Percentiles rank a stretch among this genome's conserved stretches.
phyloP scores from a whole-genome alignment of 2,113 vertebrate species.

The Morone saxatilis region DNA sequence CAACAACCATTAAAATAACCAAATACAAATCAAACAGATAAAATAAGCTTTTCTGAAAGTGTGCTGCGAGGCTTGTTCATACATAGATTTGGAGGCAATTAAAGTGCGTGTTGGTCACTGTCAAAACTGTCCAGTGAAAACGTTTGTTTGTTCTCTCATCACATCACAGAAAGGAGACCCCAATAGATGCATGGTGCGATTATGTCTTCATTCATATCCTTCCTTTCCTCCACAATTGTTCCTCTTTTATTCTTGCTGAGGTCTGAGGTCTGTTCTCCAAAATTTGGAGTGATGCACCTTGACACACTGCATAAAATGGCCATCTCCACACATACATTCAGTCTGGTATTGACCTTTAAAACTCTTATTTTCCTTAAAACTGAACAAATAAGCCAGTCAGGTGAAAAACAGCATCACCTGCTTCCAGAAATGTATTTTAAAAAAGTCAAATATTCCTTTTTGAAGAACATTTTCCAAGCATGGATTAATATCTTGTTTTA shows the following conservation, averaged over 20 bases:
- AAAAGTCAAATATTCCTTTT: not conserved
- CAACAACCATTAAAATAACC: slow-evolving; percentile 59
- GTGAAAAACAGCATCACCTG: slow-evolving; percentile 9
- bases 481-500: not conserved
- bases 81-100: slow-evolving; percentile 86
- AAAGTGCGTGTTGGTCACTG: slow-evolving; percentile 92
- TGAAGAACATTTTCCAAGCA: slow-evolving; percentile 12
- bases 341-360: slow-evolving; percentile 24
- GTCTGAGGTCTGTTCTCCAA: slow-evolving; percentile 53
- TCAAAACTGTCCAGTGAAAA: slow-evolving; percentile 87
- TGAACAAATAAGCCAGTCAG: slow-evolving; percentile 13
- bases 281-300: slow-evolving; percentile 57
- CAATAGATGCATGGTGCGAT: slow-evolving; percentile 46
- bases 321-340: too few species aligned
- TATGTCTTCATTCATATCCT: slow-evolving; percentile 65
- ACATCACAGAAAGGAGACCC: slow-evolving; percentile 71
- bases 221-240: slow-evolving; percentile 66
- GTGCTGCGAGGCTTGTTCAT: slow-evolving; percentile 86
- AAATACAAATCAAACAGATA: slow-evolving; percentile 77
- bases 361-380: slow-evolving; percentile 23
- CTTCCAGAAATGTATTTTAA: slow-evolving; percentile 3
- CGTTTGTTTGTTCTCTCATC: slow-evolving; percentile 71
- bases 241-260: slow-evolving; percentile 45
- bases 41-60: slow-evolving; percentile 77
- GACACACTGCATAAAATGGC: slow-evolving; percentile 38